Evolutionary conservation across 2,888 invertebrate species (phyloP), one percentile per base, ranked within the genome.

Genomic region (Serripes groenlandicus): DNA sequence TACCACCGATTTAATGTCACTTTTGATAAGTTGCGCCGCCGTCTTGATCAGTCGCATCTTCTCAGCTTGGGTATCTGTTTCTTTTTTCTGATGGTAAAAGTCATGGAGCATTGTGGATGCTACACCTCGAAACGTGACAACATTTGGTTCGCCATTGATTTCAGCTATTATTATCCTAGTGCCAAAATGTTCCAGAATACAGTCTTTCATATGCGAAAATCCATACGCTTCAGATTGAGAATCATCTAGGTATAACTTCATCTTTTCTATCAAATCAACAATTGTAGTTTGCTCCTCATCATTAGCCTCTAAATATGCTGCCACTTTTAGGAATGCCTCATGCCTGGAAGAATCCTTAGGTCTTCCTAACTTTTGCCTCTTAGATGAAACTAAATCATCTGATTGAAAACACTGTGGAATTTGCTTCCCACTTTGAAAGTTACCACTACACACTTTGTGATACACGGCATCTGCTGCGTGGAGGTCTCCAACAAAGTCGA

Each of bases 21-120:
- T 73, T 69, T 77, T 84, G 11, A 90, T 89, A n/a, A 90, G 70
- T 62, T 87, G 79, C 52, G 86, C 89, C 28, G 89, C 89, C n/a
- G 85, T 58, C 72, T 84, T 34, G 15, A 90, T 79, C 15, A 90
- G 58, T 37, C 49, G 60, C 62, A 49, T 35, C 68, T 88, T 85
- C 32, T 88, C 64, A 35, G 42, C n/a, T 26, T 86, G 76, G 15
- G 78, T 42, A 32, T 76, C 74, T 15, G 72, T 62, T 23, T 28
- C 21, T 62, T 73, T 74, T 54, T 56, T 49, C 30, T 56, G 64
- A 21, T 81, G 58, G 32, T 85, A 76, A 30, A 78, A 86, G 2
- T 80, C 68, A 49, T 83, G 58, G 23, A 87, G 77, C 11, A 88
- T 79, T 32, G 32, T 42, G 7, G 64, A 34, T 9, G 81, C 88